Evolutionary conservation across 1,140 invertebrate species (phyloP).

Genomic region (Heliconius nattereri): DNA sequence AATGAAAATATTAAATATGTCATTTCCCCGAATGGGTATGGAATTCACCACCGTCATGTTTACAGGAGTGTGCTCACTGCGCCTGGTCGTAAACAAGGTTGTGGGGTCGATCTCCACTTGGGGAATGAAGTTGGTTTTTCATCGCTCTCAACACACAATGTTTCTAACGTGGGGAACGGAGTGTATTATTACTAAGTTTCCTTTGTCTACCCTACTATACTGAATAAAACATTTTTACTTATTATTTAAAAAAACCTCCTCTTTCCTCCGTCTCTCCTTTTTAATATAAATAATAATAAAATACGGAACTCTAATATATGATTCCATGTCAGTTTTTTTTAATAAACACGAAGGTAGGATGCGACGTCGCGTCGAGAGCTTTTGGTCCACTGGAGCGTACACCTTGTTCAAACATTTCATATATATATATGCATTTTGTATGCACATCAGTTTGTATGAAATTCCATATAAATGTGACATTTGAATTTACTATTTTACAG

Average conservation of each 20-base stretch:
- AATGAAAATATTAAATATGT: no score
- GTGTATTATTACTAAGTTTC: background rate
- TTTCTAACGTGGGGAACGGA: no score
- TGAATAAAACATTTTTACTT: no score
- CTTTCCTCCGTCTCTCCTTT: background rate
- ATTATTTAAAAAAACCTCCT: no score
- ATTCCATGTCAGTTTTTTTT: slow-evolving; percentile 29
- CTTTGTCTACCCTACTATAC: no score
- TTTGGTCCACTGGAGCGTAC: slow-evolving; percentile 44
- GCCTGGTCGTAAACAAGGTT: no score
- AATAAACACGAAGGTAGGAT: slow-evolving; percentile 43
- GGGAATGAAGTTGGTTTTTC: no score
- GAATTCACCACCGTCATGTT: background rate
- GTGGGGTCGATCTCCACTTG: no score
- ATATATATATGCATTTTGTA: slow-evolving; percentile 5
- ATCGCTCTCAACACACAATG: no score
- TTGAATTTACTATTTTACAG: slow-evolving; percentile 1
- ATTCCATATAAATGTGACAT: background rate
- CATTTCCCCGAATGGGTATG: background rate
- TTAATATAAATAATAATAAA: slow-evolving; percentile 6
- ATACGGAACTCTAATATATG: slow-evolving; percentile 8
- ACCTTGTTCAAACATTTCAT: slow-evolving; percentile 24
- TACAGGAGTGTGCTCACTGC: background rate
- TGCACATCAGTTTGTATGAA: background rate
- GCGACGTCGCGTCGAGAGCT: slow-evolving; percentile 39